Conservation (phyloP, 2,113 vertebrate species). For the Melanotaenia duboulayi region DNA sequence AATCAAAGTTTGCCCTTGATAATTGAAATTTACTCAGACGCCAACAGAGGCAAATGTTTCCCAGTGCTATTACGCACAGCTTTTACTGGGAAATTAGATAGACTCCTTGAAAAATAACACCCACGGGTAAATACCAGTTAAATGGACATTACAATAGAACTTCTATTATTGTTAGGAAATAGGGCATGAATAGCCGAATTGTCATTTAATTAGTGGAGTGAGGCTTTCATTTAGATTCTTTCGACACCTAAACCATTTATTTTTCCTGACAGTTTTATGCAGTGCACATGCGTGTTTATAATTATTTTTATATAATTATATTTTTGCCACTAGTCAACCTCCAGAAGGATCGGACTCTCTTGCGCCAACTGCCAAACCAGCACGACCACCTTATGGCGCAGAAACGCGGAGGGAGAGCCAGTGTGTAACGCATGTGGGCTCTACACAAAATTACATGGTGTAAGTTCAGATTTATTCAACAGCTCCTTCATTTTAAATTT, state of each 20-base stretch:
- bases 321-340: slow-evolving; percentile 87
- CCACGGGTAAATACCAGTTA: slow-evolving; percentile 31
- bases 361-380: slow-evolving; percentile 98
- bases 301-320: slow-evolving; percentile 5
- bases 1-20: not conserved
- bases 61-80: slow-evolving; percentile 54
- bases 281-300: not conserved
- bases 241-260: not conserved
- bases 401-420: slow-evolving; percentile 96
- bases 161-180: slow-evolving; percentile 61
- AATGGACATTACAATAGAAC: slow-evolving; percentile 28
- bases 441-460: slow-evolving; percentile 98
- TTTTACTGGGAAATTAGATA: slow-evolving; percentile 31
- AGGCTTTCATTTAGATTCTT: not conserved
- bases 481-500: rapidly evolving
- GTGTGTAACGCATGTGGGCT: slow-evolving; percentile 98
- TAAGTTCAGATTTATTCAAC: slow-evolving; percentile 66
- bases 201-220: slow-evolving; percentile 32
- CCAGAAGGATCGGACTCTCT: slow-evolving; percentile 93
- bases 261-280: not conserved
- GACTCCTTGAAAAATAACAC: slow-evolving; percentile 26
- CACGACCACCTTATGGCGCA: slow-evolving; percentile 97
- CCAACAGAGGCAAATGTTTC: slow-evolving; percentile 1
- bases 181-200: slow-evolving; percentile 12
- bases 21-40: slow-evolving; percentile 5